Conservation (phyloP, 2,888 invertebrate species). For the Taenaris catops region DNA sequence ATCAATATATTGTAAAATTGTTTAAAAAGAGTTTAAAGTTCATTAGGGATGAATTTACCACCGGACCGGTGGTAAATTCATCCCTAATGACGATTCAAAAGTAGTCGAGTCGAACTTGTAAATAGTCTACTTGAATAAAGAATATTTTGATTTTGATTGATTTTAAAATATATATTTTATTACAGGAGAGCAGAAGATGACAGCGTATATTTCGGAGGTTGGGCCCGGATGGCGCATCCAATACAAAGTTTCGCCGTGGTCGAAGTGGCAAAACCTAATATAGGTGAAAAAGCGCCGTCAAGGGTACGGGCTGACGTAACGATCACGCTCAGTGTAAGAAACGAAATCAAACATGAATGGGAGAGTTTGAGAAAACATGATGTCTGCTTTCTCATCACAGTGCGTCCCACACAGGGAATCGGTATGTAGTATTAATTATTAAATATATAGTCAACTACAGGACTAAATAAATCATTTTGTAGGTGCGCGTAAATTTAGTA, state of each 20-base stretch:
- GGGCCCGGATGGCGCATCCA: constrained; percentile 99
- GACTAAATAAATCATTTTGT: too few species aligned
- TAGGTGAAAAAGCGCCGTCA: constrained; percentile 96
- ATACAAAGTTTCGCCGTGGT: constrained; percentile 95
- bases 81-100: too few species aligned
- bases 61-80: too few species aligned
- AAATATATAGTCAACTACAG: too few species aligned
- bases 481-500: too few species aligned
- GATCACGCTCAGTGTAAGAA: constrained; percentile 93
- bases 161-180: too few species aligned
- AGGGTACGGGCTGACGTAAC: constrained; percentile 97
- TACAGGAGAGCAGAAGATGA: constrained; percentile 91
- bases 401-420: constrained; percentile 90
- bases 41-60: too few species aligned
- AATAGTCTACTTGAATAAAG: too few species aligned
- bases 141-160: too few species aligned
- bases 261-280: constrained; percentile 95
- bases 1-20: too few species aligned
- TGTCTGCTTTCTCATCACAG: constrained; percentile 97
- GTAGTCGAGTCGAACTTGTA: too few species aligned
- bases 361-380: constrained; percentile 97
- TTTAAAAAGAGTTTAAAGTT: too few species aligned
- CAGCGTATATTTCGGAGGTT: constrained; percentile 95
- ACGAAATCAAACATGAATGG: constrained; percentile 98
- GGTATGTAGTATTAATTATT: constrained; percentile 80